Evolutionary conservation across 2,113 vertebrate genomes (phyloP).

Genomic region (Eulemur macaco): DNA sequence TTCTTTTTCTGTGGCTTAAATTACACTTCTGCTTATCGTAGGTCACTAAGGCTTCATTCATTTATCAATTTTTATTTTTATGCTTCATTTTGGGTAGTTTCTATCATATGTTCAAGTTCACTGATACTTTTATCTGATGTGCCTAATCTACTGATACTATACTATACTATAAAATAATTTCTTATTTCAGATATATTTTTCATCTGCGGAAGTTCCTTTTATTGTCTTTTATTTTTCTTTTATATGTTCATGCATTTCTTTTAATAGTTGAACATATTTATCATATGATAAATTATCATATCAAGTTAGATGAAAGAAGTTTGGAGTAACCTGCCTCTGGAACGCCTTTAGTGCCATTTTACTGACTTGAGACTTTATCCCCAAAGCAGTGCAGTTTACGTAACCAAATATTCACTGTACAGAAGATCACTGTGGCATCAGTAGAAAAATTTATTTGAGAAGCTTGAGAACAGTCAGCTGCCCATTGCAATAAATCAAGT

Average conservation of each 20-base stretch:
- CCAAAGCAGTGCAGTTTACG: not conserved
- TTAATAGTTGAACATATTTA: not conserved
- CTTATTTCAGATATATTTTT: not conserved
- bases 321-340: not conserved
- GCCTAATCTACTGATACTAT: not conserved
- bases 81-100: not conserved
- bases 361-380: not conserved
- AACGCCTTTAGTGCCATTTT: not conserved
- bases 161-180: not conserved
- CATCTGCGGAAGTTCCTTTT: not conserved
- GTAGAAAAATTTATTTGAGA: not conserved
- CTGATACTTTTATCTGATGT: not conserved
- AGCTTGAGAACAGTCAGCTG: not conserved
- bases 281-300: not conserved
- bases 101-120: not conserved
- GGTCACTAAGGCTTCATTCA: not conserved
- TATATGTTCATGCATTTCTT: not conserved
- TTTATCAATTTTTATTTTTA: not conserved
- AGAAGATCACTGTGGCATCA: not conserved
- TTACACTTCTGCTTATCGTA: not conserved
- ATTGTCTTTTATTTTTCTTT: not conserved
- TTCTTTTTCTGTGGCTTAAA: not conserved
- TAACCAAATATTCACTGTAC: not conserved
- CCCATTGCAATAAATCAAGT: not conserved
- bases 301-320: not conserved